Base-by-base conservation (phyloP, 2,888 invertebrate genomes). In the Hypena proboscidalis region DNA sequence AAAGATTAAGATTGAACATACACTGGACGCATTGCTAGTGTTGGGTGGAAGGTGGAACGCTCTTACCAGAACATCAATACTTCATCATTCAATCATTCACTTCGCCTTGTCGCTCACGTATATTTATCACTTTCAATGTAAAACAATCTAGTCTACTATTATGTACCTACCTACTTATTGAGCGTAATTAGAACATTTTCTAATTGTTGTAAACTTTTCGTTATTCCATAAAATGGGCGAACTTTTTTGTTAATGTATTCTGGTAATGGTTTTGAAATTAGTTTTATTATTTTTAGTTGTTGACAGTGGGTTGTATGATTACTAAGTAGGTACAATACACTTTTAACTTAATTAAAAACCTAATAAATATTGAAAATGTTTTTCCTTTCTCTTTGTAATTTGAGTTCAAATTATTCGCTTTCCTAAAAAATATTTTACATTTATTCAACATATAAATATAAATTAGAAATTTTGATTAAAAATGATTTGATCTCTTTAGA, bases 81-180 rank as follows among this genome's bases (percentile, higher is more conserved):
- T n/a, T n/a, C n/a, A n/a, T n/a, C n/a, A n/a, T n/a, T n/a, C n/a
- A n/a, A n/a, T n/a, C n/a, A n/a, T n/a, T 34, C 10, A 30, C 25
- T 23, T 13, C 4, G 33, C 14, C 17, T 38, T 41, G 30, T 31
- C 33, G 20, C 26, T 45, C 41, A 36, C 20, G 27, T 47, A 21
- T 21, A 14, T 29, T 8, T 33, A 58, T 38, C 32, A 41, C 15
- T 47, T 70, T 60, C 58, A 33, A 43, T 47, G 44, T 49, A 39
- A 47, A 50, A 48, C 35, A 48, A 54, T 62, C 65, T 67, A 70
- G 65, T 65, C 65, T 65, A 45, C 31, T 47, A 41, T 42, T 44
- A 59, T 56, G 44, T 56, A 55, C 54, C 61, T 56, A 52, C 39
- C n/a, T n/a, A n/a, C n/a, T 51, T 48, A 43, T 45, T 49, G 37